A percentile compares a stretch with the other conserved stretches of the same genome.
phyloP scores from a whole-genome alignment of 2,888 invertebrate genomes.

The Crematogaster levior region DNA sequence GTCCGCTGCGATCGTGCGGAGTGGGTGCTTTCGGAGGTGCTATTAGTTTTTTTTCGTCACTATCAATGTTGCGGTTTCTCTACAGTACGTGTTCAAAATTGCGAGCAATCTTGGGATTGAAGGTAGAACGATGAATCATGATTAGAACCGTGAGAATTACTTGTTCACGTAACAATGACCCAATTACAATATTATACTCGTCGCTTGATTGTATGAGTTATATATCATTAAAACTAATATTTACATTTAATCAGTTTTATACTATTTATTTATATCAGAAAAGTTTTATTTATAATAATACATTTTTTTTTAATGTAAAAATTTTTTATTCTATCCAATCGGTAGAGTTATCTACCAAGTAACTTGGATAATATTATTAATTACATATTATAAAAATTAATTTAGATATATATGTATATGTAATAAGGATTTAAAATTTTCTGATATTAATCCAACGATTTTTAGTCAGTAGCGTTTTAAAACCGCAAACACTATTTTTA shows the following conservation, averaged over 20 bases:
- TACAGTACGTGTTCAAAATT: conserved; percentile 4
- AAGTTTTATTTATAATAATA: not conserved
- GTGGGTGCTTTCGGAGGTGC: conserved; percentile 40
- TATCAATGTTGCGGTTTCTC: conserved; percentile 50
- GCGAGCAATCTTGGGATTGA: conserved; percentile 12
- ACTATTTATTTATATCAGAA: not conserved
- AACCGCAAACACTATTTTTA: not conserved
- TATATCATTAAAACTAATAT: not conserved
- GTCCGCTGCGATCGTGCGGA: conserved; percentile 44
- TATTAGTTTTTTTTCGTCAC: conserved; percentile 44
- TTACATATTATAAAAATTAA: not conserved
- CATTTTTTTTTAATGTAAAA: no score
- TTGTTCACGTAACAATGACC: conserved; percentile 1
- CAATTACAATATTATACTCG: not conserved
- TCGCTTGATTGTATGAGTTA: not conserved
- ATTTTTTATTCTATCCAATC: not conserved
- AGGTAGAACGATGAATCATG: conserved; percentile 21
- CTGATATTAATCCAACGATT: not conserved
- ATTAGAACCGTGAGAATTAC: conserved; percentile 32
- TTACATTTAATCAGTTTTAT: no score
- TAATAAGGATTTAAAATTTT: not conserved
- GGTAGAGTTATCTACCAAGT: not conserved
- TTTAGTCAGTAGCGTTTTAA: not conserved
- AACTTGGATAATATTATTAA: not conserved
- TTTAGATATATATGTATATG: not conserved